Conservation (phyloP, 2,888 invertebrate species). For the Eulithis prunata region DNA sequence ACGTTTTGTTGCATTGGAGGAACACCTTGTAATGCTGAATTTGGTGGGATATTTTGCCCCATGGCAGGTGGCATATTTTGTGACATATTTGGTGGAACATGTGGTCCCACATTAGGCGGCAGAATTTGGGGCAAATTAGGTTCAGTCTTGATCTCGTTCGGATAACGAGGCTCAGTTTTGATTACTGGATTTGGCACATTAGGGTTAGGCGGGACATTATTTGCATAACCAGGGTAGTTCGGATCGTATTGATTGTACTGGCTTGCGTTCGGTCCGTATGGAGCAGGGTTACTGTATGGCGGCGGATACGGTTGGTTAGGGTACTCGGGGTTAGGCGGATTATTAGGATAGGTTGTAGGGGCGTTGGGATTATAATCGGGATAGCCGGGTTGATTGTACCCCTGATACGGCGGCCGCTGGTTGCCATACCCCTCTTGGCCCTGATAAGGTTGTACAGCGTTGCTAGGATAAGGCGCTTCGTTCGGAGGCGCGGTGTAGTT, state of each 20-base stretch:
- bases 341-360: slow-evolving; percentile 56
- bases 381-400: slow-evolving; percentile 59
- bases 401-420: slow-evolving; percentile 67
- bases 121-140: slow-evolving; percentile 39
- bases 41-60: slow-evolving; percentile 45
- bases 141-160: slow-evolving; percentile 39
- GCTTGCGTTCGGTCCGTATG: slow-evolving; percentile 59
- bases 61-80: slow-evolving; percentile 47
- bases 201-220: slow-evolving; percentile 56
- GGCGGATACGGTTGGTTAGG: slow-evolving; percentile 65
- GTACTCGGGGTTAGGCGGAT: slow-evolving; percentile 58
- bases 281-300: slow-evolving; percentile 55
- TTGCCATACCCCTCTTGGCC: slow-evolving; percentile 65
- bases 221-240: slow-evolving; percentile 65
- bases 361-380: slow-evolving; percentile 64
- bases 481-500: slow-evolving; percentile 61
- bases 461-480: slow-evolving; percentile 62
- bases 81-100: slow-evolving; percentile 37
- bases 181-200: slow-evolving; percentile 43
- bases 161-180: slow-evolving; percentile 37
- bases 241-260: slow-evolving; percentile 69
- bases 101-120: slow-evolving; percentile 34
- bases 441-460: slow-evolving; percentile 63
- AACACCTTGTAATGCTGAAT: slow-evolving; percentile 54
- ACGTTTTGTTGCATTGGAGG: slow-evolving; percentile 52